Conservation (phyloP, 2,113 vertebrate species). For the Cottus gobio region DNA sequence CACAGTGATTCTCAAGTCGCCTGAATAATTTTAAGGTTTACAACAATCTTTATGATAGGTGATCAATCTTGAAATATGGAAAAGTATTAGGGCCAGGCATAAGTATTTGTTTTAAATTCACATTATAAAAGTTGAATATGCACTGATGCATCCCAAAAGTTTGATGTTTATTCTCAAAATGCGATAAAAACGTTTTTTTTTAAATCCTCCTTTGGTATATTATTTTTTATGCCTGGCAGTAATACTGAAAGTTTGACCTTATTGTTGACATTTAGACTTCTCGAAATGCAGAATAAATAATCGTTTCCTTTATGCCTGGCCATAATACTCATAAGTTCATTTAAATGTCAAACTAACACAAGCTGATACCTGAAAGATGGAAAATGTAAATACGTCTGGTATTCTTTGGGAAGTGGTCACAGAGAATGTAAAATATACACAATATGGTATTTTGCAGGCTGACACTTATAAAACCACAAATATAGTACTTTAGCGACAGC, state of each 20-base stretch:
- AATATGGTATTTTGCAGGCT: conserved; percentile 29
- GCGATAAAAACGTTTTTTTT: background rate
- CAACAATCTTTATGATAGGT: background rate
- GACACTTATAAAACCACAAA: conserved; percentile 50
- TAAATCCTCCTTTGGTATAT: background rate
- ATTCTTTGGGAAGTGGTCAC: conserved; percentile 40
- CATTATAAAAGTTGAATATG: background rate
- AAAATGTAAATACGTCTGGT: background rate
- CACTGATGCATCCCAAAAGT: background rate
- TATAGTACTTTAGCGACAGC: conserved; percentile 47
- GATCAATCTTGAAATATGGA: background rate
- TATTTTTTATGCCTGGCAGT: background rate
- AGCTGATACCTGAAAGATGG: background rate
- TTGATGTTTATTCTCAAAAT: background rate
- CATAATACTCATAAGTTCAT: background rate
- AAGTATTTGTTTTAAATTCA: background rate
- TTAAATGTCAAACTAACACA: background rate
- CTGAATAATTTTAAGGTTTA: conserved; percentile 6
- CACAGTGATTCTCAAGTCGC: background rate
- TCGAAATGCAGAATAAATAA: background rate
- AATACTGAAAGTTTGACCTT: background rate
- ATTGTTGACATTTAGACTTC: background rate
- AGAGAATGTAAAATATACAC: conserved; percentile 45
- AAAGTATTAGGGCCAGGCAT: background rate
- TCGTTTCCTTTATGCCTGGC: background rate